Percentiles rank a stretch among this genome's conserved stretches.
Evolutionary conservation across 2,113 vertebrate species (phyloP).

Genomic region (Loxodonta africana): DNA sequence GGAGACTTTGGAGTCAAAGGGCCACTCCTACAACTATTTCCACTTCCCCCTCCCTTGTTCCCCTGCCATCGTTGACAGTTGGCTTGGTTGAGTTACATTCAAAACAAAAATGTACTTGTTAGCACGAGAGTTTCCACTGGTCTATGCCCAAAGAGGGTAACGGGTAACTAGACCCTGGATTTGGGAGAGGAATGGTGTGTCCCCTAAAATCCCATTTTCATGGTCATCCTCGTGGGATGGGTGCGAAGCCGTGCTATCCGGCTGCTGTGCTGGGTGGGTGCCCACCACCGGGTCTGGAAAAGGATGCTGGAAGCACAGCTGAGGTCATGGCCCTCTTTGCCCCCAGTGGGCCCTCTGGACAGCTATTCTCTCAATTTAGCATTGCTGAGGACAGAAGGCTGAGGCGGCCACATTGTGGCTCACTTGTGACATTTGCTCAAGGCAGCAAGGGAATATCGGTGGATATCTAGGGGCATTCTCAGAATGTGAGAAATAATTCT

Average conservation of each 20-base stretch:
- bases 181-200: neutral
- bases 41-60: fast-evolving
- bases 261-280: neutral
- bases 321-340: neutral
- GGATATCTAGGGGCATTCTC: neutral
- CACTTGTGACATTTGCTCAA: neutral
- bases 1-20: neutral
- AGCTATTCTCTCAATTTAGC: neutral
- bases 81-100: neutral
- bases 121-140: conserved; percentile 27
- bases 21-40: neutral
- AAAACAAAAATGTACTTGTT: neutral
- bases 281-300: neutral
- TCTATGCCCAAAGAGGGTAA: conserved; percentile 3
- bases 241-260: neutral
- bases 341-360: neutral
- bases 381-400: neutral
- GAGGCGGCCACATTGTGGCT: neutral
- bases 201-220: neutral
- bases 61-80: neutral
- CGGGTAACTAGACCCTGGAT: neutral
- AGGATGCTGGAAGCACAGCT: neutral
- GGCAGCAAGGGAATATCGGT: neutral
- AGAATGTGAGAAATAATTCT: neutral
- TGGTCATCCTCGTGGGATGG: neutral